Evolutionary conservation across 1,140 invertebrate species (phyloP).

Genomic region (Pogonomyrmex barbatus): DNA sequence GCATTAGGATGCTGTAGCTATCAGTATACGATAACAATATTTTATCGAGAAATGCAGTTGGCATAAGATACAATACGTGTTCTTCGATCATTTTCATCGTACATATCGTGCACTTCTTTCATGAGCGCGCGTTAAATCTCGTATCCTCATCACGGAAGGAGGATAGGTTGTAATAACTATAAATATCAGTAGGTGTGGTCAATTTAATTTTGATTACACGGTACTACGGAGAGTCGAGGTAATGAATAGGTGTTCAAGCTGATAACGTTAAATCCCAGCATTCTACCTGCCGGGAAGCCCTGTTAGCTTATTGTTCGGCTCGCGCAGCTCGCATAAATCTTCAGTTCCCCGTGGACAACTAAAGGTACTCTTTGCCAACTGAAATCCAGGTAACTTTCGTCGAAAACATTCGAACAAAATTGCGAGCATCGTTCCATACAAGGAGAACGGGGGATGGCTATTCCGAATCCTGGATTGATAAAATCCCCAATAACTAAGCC

Average conservation of each 20-base stretch:
- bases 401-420: slow-evolving; percentile 57
- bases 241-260: slow-evolving; percentile 58
- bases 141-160: slow-evolving; percentile 26
- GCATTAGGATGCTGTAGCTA: background rate
- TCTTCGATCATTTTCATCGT: slow-evolving; percentile 35
- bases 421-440: slow-evolving; percentile 57
- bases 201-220: slow-evolving; percentile 61
- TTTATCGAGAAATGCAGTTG: background rate
- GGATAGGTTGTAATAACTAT: slow-evolving; percentile 55
- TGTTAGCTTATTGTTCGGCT: slow-evolving; percentile 56
- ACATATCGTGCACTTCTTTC: slow-evolving; percentile 10
- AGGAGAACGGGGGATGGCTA: slow-evolving; percentile 26
- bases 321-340: slow-evolving; percentile 51
- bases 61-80: background rate
- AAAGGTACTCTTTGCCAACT: slow-evolving; percentile 43
- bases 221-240: slow-evolving; percentile 26
- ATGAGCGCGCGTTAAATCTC: background rate
- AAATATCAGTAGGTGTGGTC: slow-evolving; percentile 53
- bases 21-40: background rate
- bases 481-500: slow-evolving; percentile 46
- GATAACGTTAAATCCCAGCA: slow-evolving; percentile 52
- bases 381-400: slow-evolving; percentile 55
- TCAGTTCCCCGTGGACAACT: slow-evolving; percentile 54
- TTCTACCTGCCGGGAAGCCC: slow-evolving; percentile 48
- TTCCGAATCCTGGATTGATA: background rate